Base-by-base conservation (phyloP, 2,797 vertebrate genomes). In the Tarsius wallacei region DNA sequence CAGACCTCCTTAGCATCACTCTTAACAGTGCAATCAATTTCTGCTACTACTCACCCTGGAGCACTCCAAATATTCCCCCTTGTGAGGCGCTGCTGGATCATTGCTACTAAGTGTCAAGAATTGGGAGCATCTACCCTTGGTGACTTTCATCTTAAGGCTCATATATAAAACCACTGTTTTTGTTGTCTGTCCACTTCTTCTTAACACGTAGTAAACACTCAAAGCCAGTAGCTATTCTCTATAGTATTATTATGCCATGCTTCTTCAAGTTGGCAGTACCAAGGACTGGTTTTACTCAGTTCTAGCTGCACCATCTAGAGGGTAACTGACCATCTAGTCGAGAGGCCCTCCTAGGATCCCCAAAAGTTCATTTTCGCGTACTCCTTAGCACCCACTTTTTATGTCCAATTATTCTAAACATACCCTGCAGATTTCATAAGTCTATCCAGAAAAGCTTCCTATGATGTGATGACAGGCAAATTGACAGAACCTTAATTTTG, bases 401-500 rank as follows among this genome's bases (percentile, higher is more conserved):
- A 70, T 80, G 70, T 83, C 68, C 64, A 26, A 86, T 81, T 88
- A 74, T 84, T 87, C 55, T 76, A 81, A 55, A 63, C 16, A 49
- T 36, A 61, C 57, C n/a, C 19, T 73, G n/a, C n/a, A 73, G 57
- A 61, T 96, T 90, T 66, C 86, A 24, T 31, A 33, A 83, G 80
- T 83, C 87, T 73, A 55, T 47, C 57, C 7, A 70, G 11, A 77
- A 70, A 70, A 85, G 13, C 91, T 96, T 86, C 68, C n/a, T 70
- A 13, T 63, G 49, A 85, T 49, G n/a, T n/a, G 76, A 13, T 88
- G 53, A 90, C 85, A 89, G 51, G 85, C 57, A 87, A 78, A 74
- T 47, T 55, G 47, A 88, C 59, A 88, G 84, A 84, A 90, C 82
- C n/a, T 76, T 90, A 78, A 64, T 82, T 80, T 93, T 90, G 63